A percentile compares a stretch with the other conserved stretches of the same genome.
These are phyloP conservation scores for Psilopsiagon aurifrons DNA, from an alignment of 2,113 vertebrate genomes.

Conservation along the genomic window DNA sequence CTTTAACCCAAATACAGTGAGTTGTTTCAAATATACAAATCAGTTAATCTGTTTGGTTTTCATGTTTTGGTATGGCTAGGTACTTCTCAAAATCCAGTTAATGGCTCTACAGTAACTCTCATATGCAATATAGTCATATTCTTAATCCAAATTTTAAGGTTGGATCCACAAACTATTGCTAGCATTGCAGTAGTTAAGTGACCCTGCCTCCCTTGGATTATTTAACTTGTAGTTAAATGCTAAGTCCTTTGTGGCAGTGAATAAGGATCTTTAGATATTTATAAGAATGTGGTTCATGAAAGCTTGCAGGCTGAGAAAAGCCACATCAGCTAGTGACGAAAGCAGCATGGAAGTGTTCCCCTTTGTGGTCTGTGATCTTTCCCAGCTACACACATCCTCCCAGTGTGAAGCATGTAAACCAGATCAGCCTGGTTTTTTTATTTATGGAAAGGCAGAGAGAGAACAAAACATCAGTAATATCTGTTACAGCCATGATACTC, in stretches of 20 bases:
- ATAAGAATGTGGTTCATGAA: not conserved
- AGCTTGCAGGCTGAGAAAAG: not conserved
- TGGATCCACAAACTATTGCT: not conserved
- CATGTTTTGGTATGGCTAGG: not conserved
- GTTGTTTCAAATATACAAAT: not conserved
- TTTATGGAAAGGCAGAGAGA: not conserved
- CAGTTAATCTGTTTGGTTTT: not conserved
- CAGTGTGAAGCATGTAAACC: not conserved
- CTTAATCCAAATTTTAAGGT: not conserved
- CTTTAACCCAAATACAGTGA: not conserved
- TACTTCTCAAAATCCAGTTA: not conserved
- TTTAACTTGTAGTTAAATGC: not conserved
- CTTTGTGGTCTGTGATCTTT: not conserved
- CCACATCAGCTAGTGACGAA: not conserved
- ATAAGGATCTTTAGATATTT: not conserved
- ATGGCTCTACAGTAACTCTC: not conserved
- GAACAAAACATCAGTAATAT: not conserved
- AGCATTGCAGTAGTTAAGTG: not conserved
- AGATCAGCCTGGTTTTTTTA: not conserved
- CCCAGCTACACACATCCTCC: not conserved
- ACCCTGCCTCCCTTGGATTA: not conserved
- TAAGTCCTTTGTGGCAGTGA: not conserved
- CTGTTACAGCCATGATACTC: not conserved
- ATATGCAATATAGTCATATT: not conserved
- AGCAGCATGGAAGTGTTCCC: not conserved